Conservation (phyloP, 2,797 vertebrate species). For the Ptychadena robeensis region DNA sequence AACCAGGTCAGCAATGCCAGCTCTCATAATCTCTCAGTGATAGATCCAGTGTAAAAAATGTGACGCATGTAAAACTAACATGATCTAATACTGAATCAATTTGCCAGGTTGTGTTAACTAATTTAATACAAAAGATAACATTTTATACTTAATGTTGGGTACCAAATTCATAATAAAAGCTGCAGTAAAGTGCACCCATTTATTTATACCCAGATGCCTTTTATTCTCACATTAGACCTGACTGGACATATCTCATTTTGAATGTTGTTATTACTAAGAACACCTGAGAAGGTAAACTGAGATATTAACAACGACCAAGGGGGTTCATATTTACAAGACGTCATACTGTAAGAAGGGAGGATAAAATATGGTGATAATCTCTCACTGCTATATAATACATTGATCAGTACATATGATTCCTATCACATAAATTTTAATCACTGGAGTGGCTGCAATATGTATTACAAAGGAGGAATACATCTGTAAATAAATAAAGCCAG, state of each 20-base stretch:
- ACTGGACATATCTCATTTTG: background rate
- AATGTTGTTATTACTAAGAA: background rate
- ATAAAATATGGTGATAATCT: background rate
- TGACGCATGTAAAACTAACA: too few species aligned
- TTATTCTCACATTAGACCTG: background rate
- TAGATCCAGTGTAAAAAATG: too few species aligned
- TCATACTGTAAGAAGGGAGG: background rate
- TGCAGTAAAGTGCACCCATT: too few species aligned
- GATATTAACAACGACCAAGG: background rate
- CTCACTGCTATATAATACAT: conserved; percentile 14
- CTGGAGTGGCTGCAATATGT: background rate
- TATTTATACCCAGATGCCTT: too few species aligned
- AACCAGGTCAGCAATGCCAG: too few species aligned
- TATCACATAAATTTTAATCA: conserved; percentile 25
- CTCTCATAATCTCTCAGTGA: too few species aligned
- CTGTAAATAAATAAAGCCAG: conserved; percentile 47
- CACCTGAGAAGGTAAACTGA: background rate
- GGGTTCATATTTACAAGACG: background rate
- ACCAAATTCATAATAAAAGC: too few species aligned
- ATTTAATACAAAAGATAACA: too few species aligned
- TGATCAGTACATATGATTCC: conserved; percentile 16
- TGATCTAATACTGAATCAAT: too few species aligned
- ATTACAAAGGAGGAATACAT: conserved; percentile 15
- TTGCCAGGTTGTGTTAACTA: too few species aligned
- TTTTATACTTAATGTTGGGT: too few species aligned